phyloP scores from a whole-genome alignment of 2,888 invertebrate genomes.

The Sturmia bella region DNA sequence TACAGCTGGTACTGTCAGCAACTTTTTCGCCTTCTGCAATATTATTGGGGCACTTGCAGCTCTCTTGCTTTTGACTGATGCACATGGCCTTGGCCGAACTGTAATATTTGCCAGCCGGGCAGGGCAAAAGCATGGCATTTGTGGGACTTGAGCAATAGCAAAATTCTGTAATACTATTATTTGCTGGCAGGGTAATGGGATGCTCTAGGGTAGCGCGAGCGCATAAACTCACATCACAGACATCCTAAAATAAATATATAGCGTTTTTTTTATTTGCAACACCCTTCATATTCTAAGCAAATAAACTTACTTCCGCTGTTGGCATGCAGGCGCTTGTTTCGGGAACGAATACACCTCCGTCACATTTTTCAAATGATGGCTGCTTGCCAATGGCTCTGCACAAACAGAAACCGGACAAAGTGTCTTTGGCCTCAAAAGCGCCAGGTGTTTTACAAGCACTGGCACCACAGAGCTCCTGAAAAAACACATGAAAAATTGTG shows the following conservation, averaged over 20 bases:
- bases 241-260: constrained; percentile 24
- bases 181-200: constrained; percentile 64
- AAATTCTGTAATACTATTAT: constrained; percentile 66
- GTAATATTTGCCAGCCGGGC: constrained; percentile 67
- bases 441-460: constrained; percentile 11
- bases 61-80: not conserved
- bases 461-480: constrained; percentile 62
- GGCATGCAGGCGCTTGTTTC: constrained; percentile 5
- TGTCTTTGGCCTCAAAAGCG: constrained; percentile 13
- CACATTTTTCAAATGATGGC: constrained; percentile 23
- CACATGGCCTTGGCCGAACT: constrained; percentile 64
- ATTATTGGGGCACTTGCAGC: constrained; percentile 45
- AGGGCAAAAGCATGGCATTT: constrained; percentile 61
- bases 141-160: constrained; percentile 73
- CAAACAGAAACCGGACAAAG: constrained; percentile 13
- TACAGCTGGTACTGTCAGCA: constrained; percentile 49
- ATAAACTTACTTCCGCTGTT: constrained; percentile 39
- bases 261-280: not conserved
- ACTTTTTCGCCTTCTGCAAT: constrained; percentile 17
- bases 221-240: constrained; percentile 67
- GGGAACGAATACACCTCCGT: constrained; percentile 8
- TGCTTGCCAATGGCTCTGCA: not conserved
- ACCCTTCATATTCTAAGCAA: not conserved
- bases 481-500: not conserved
- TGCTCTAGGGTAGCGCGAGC: constrained; percentile 38